phyloP scores from a whole-genome alignment of 2,888 invertebrate species.

The Muscina levida region DNA sequence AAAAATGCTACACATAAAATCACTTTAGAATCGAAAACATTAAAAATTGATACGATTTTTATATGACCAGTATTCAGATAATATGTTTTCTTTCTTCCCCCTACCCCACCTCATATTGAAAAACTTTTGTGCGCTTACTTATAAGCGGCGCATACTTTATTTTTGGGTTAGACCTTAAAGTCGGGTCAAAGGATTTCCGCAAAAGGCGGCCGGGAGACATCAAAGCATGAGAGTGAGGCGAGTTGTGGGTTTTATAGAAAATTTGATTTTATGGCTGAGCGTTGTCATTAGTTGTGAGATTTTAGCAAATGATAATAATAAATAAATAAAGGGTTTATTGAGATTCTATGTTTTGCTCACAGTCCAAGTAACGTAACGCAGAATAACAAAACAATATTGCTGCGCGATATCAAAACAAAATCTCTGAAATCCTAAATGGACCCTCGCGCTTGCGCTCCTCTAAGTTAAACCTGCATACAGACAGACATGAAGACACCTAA shows the following conservation, averaged over 20 bases:
- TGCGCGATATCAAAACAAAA: background rate
- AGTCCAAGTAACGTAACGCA: too few species aligned
- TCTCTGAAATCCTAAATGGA: background rate
- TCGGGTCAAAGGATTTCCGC: slow-evolving; percentile 79
- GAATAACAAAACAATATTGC: too few species aligned
- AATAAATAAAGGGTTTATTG: slow-evolving; percentile 53
- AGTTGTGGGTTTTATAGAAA: slow-evolving; percentile 36
- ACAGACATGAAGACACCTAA: background rate
- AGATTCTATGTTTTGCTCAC: slow-evolving; percentile 51
- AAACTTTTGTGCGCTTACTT: too few species aligned
- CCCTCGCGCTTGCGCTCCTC: too few species aligned
- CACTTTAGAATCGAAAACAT: slow-evolving; percentile 53
- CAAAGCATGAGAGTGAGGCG: background rate
- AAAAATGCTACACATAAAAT: slow-evolving; percentile 60
- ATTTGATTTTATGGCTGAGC: slow-evolving; percentile 53
- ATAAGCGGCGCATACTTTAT: slow-evolving; percentile 24
- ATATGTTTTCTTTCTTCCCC: slow-evolving; percentile 48
- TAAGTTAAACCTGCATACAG: background rate
- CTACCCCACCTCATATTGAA: slow-evolving; percentile 13
- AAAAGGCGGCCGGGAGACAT: slow-evolving; percentile 14
- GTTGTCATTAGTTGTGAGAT: slow-evolving; percentile 64
- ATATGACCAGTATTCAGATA: slow-evolving; percentile 20
- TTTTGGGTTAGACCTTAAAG: slow-evolving; percentile 80
- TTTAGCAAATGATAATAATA: slow-evolving; percentile 54
- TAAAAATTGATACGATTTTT: slow-evolving; percentile 56